These are phyloP conservation scores for Marisa cornuarietis DNA, from an alignment of 1,140 invertebrate species.

Conservation along the genomic window DNA sequence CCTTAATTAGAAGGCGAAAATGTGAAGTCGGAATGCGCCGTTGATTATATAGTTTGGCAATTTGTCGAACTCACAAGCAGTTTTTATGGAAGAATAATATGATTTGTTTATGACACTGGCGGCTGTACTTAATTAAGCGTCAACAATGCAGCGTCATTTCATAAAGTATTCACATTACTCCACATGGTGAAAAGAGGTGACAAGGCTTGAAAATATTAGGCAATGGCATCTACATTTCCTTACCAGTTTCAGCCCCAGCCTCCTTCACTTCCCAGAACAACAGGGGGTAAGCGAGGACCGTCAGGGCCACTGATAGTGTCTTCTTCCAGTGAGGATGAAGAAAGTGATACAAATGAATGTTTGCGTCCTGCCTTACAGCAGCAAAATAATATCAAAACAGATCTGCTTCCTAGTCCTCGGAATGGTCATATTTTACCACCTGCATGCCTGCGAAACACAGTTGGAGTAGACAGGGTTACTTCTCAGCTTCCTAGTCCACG, in stretches of 20 bases:
- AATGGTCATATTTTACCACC: conserved; percentile 10
- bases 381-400: conserved; percentile 9
- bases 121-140: no score
- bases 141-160: no score
- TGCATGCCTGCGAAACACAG: conserved; percentile 60
- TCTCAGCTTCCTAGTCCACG: no score
- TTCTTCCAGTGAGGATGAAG: conserved; percentile 48
- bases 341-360: conserved; percentile 35
- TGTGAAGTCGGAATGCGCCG: no score
- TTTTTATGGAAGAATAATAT: no score
- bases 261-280: conserved; percentile 29
- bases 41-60: no score
- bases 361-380: conserved; percentile 18
- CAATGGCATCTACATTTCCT: conserved; percentile 14
- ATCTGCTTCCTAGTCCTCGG: conserved; percentile 14
- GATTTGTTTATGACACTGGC: no score
- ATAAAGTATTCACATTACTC: neutral
- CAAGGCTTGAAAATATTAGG: neutral
- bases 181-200: neutral
- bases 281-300: conserved; percentile 56
- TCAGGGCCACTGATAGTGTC: conserved; percentile 53
- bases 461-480: conserved; percentile 85
- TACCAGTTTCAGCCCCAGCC: conserved; percentile 29
- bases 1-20: no score
- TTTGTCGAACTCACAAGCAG: no score